Base-by-base conservation (phyloP, 2,113 vertebrate species). In the Mesocricetus auratus region DNA sequence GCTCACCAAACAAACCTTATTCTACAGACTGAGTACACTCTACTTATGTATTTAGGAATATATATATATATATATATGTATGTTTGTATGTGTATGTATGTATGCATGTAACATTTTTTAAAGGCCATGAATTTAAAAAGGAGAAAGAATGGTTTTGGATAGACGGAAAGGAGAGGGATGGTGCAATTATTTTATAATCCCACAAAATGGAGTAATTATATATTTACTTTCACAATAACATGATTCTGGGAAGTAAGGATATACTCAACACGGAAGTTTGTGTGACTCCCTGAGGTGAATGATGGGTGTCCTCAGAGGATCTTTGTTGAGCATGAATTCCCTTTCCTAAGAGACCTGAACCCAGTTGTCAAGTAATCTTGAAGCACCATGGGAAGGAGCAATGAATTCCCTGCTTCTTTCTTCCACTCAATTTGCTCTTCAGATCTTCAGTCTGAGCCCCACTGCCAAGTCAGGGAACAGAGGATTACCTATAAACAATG, bases 391-490 rank as follows among this genome's bases (percentile, higher is more conserved):
- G 58, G 31, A 92, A 86, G 24, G 12, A 21, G 11, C 26, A 39
- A 5, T 24, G 62, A 58, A 11, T 24, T 50, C 16, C 29, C 17
- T 26, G 2, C 71, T 89, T 85, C 39, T 86, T 50, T 89, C 78
- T 71, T 69, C 62, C 69, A 81, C 7, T 90, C 17, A n/a, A 6
- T 12, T 56, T 39, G 91, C 78, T 60, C n/a, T 66, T 47, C 56
- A 85, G 7, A 77, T 24, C 2, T 5, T 33, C 33, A 9, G 6
- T 91, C 83, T 89, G 83, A 83, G 53, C 19, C 29, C 29, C 33
- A 1, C 1, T 3, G 73, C 0, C 19, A 2, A 12, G 19, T 21
- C 2, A 50, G 21, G 9, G 39, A 15, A 9, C 58, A 29, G 5
- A 91, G 26, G 11, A 47, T 68, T 68, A 1, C 26, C 77, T 45